Base-by-base conservation (phyloP, 2,888 invertebrate genomes). In the Rhagonycha fulva region DNA sequence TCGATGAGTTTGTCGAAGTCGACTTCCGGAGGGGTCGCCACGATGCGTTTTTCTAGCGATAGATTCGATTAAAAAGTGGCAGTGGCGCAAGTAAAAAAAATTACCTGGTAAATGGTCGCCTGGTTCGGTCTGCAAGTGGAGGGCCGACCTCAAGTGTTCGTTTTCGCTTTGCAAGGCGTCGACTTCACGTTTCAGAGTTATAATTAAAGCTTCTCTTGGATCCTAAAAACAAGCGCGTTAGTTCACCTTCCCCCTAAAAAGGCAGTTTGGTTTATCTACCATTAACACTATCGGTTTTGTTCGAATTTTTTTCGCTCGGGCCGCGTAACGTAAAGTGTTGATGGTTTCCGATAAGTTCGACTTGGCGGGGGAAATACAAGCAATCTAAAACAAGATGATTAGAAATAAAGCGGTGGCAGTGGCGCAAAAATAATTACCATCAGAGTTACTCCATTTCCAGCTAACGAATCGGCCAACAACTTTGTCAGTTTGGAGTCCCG, bases 401-500 rank as follows among this genome's bases (percentile, higher is more conserved):
- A 71, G 14, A 60, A 76, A 10, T 10, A 10, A n/a, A 14, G n/a
- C 28, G 28, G 12, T n/a, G 26, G 9, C 11, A 24, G 14, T 10
- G 26, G 67, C 5, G 24, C 67, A 23, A 68, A 23, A 68, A 14
- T 71, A 28, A 11, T 14, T 89, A 96, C 96, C 98, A 98, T 98
- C 11, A 98, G 89, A 0, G 98, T 97, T 7, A 97, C 96, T 5
- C 98, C 98, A 85, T 95, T 97, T 62, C 98, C 98, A 0, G 97
- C 96, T 5, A 98, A 90, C 83, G 97, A 97, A 87, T 98, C 98
- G 0, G 98, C 96, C 71, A 98, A 87, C 5, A 98, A 89, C 87
- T 98, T 98, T 7, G 98, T 98, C 70, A 98, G 90, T 87, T 98
- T 97, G 85, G 97, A 97, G 88, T 98, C 98, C 82, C 98, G 89